These are phyloP conservation scores for Taxidea taxus DNA, from an alignment of 2,113 vertebrate species.

Conservation along the genomic window DNA sequence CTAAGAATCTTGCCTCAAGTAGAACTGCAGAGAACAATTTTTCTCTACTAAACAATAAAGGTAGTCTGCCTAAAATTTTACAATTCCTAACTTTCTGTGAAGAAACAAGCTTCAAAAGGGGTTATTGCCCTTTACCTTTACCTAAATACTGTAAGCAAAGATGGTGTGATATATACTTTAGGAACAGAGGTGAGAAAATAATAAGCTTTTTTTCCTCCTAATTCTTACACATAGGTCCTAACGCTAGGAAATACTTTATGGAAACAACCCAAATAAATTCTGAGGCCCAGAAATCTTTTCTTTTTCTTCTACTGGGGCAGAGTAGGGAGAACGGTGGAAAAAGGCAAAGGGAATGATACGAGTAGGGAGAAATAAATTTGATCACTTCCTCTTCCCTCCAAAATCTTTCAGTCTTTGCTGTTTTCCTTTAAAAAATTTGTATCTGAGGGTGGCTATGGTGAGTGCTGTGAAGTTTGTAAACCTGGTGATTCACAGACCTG, in stretches of 20 bases:
- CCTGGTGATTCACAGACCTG: too few species aligned
- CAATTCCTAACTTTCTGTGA: background rate
- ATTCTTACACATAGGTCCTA: background rate
- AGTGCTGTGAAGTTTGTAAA: too few species aligned
- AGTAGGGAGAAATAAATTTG: background rate
- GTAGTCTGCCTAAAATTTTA: background rate
- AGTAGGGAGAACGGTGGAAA: background rate
- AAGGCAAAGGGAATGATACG: background rate
- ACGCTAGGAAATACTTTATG: background rate
- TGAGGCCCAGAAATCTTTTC: background rate
- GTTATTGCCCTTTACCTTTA: background rate
- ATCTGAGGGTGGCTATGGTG: too few species aligned
- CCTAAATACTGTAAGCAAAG: background rate
- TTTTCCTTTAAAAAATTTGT: background rate
- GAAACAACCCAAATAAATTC: background rate
- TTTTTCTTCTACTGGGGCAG: background rate
- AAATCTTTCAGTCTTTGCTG: background rate
- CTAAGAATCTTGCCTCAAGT: background rate
- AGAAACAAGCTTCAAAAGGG: background rate
- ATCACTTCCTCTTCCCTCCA: background rate
- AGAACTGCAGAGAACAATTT: background rate
- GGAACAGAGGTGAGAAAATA: background rate
- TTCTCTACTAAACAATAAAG: background rate
- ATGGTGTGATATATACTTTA: background rate
- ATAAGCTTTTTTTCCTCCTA: background rate